Evolutionary conservation across 2,113 vertebrate genomes (phyloP).

Genomic region (Dasyprocta punctata): DNA sequence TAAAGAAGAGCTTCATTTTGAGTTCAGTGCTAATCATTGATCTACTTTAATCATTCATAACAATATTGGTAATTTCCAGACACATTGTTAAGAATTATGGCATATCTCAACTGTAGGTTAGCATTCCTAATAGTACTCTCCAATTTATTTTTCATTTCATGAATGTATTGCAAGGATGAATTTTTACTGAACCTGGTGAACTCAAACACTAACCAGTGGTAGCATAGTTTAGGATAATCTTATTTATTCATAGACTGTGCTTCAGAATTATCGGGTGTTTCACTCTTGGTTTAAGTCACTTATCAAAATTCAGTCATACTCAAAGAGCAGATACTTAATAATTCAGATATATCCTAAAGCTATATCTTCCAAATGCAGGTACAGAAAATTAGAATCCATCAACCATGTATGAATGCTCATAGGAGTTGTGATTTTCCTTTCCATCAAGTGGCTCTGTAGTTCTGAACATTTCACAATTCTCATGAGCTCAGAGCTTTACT

Average conservation of each 20-base stretch:
- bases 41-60: slow-evolving; percentile 33
- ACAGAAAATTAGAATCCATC: not conserved
- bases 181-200: not conserved
- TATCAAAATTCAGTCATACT: not conserved
- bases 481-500: not conserved
- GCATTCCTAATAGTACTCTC: not conserved
- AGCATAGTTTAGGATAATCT: slow-evolving; percentile 3
- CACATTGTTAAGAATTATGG: not conserved
- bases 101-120: not conserved
- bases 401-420: not conserved
- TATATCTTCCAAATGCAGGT: not conserved
- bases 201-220: not conserved
- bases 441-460: not conserved
- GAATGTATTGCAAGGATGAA: not conserved
- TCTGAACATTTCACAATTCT: not conserved
- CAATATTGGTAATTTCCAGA: not conserved
- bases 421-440: not conserved
- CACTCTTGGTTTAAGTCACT: not conserved
- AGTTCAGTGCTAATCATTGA: not conserved
- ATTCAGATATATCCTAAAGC: not conserved
- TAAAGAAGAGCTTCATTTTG: slow-evolving; percentile 11
- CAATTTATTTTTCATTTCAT: slow-evolving; percentile 3
- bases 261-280: slow-evolving; percentile 15
- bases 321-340: not conserved
- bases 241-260: not conserved